phyloP scores from a whole-genome alignment of 1,140 invertebrate genomes.

The Theocolax elegans region DNA sequence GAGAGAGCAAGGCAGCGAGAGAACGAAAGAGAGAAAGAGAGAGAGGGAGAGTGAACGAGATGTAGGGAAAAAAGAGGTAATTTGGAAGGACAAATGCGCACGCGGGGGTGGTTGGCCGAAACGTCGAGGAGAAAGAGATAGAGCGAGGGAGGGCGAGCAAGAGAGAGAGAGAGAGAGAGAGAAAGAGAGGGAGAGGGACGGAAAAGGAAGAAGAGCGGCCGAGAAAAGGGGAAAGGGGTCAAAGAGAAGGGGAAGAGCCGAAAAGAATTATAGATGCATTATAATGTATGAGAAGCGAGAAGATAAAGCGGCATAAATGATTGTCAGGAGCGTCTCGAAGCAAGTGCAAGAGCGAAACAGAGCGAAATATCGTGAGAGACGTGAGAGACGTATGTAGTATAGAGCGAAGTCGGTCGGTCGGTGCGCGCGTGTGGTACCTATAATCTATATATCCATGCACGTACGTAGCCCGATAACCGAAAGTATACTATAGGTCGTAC shows the following conservation, averaged over 20 bases:
- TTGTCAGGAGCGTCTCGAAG: too few relatives aligned
- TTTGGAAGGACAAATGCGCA: neutral
- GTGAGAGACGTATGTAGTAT: too few relatives aligned
- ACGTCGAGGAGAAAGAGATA: neutral
- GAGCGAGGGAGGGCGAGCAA: neutral
- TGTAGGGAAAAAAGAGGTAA: too few relatives aligned
- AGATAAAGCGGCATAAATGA: too few relatives aligned
- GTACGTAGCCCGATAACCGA: neutral
- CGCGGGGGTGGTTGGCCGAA: conserved; percentile 21
- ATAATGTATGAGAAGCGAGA: neutral
- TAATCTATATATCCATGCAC: neutral
- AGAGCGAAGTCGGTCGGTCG: too few relatives aligned
- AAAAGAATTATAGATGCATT: neutral
- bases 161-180: neutral
- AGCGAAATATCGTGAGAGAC: too few relatives aligned
- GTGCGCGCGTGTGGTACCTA: neutral
- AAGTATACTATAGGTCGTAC: too few relatives aligned
- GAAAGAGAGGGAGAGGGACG: neutral
- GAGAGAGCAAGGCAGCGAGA: too few relatives aligned
- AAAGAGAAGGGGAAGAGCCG: neutral
- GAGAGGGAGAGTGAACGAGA: too few relatives aligned
- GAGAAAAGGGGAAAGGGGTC: too few relatives aligned
- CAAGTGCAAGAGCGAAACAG: too few relatives aligned
- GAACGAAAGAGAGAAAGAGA: too few relatives aligned
- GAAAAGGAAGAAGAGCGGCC: neutral